Conservation (phyloP, 2,888 invertebrate genomes). For the Rotaria socialis region DNA sequence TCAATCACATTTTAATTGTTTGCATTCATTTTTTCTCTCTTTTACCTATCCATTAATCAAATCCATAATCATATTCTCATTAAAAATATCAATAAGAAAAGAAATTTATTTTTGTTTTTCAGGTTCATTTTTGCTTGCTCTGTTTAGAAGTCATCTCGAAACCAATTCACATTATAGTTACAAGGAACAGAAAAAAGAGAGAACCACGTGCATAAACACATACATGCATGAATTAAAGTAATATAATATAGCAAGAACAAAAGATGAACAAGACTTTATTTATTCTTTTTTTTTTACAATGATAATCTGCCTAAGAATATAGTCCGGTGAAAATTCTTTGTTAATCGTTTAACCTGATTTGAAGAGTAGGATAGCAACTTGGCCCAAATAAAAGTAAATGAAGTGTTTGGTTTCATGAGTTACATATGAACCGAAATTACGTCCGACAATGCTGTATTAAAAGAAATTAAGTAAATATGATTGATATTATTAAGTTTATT, state of each 20-base stretch:
- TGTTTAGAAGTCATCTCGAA: not conserved
- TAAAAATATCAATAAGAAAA: not conserved
- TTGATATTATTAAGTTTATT: not conserved
- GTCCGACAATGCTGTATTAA: slow-evolving; percentile 76
- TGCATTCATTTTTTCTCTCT: not conserved
- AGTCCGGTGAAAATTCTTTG: not conserved
- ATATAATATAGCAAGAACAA: not conserved
- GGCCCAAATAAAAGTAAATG: slow-evolving; percentile 98
- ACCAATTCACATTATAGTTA: not conserved
- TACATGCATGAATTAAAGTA: not conserved
- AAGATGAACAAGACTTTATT: not conserved
- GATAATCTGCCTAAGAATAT: not conserved
- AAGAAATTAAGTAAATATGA: not conserved
- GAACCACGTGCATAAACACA: not conserved
- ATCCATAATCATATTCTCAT: no score
- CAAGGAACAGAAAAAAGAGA: not conserved
- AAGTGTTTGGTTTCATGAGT: slow-evolving; percentile 86
- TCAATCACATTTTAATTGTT: not conserved
- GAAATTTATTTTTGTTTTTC: not conserved
- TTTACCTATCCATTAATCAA: not conserved
- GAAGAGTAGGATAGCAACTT: slow-evolving; percentile 95
- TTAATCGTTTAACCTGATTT: slow-evolving; percentile 80
- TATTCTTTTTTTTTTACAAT: not conserved
- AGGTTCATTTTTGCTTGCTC: not conserved
- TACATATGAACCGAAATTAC: slow-evolving; percentile 85